A percentile compares a stretch with the other conserved stretches of the same genome.
Evolutionary conservation across 2,113 vertebrate genomes (phyloP).

Genomic region (Thalassarche chlororhynchos): DNA sequence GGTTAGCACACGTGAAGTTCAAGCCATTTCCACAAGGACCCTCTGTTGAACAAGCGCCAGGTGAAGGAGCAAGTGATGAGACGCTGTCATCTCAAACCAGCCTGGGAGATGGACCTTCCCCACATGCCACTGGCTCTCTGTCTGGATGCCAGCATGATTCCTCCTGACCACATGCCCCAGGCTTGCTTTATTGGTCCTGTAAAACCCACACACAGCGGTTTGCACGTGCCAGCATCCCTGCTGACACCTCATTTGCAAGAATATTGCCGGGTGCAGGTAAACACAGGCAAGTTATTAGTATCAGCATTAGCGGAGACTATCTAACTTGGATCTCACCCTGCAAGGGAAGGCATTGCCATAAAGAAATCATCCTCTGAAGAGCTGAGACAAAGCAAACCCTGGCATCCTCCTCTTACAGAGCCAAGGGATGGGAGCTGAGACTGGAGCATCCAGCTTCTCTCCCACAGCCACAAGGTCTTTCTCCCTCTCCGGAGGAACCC

Average conservation of each 20-base stretch:
- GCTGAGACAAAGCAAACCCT: not conserved
- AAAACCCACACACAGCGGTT: not conserved
- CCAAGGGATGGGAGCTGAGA: not conserved
- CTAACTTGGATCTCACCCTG: not conserved
- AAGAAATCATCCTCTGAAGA: not conserved
- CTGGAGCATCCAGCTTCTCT: not conserved
- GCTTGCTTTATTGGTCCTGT: not conserved
- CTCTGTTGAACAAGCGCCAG: not conserved
- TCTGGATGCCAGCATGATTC: not conserved
- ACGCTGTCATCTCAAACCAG: not conserved
- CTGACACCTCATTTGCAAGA: constrained; percentile 4
- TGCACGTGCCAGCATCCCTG: not conserved
- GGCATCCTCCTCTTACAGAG: not conserved
- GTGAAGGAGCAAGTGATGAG: not conserved
- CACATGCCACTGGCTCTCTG: not conserved
- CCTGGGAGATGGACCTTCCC: not conserved
- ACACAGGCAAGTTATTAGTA: not conserved
- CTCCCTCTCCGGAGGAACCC: not conserved
- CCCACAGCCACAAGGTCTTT: not conserved
- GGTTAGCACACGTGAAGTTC: not conserved
- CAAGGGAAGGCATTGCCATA: not conserved
- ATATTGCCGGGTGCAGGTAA: not conserved
- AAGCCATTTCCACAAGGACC: not conserved
- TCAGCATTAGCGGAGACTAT: not conserved
- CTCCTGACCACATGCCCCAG: not conserved